These are phyloP conservation scores for Aphaenogaster floridana DNA, from an alignment of 1,140 invertebrate genomes.

Conservation along the genomic window DNA sequence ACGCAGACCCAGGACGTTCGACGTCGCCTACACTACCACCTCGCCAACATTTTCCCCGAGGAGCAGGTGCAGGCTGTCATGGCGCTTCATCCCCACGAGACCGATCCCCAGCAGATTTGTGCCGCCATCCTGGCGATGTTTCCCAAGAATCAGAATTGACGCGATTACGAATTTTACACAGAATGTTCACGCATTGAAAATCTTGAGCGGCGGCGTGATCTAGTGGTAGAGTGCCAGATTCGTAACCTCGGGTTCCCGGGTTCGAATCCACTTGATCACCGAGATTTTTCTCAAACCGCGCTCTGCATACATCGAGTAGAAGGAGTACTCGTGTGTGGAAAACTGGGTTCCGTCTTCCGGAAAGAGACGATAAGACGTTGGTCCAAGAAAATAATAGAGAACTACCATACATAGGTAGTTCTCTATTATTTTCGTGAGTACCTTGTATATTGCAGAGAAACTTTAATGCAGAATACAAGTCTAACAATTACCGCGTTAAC, in stretches of 20 bases:
- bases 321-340: too few species aligned
- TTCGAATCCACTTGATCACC: too few species aligned
- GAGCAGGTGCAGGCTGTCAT: conserved; percentile 95
- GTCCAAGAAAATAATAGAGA: background rate
- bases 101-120: conserved; percentile 95
- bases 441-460: background rate
- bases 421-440: background rate
- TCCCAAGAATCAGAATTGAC: conserved; percentile 85
- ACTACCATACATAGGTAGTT: background rate
- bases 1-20: conserved; percentile 90
- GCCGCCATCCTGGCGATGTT: conserved; percentile 93
- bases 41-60: conserved; percentile 95
- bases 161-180: background rate
- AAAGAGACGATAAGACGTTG: too few species aligned
- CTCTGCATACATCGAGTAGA: too few species aligned
- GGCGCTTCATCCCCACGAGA: conserved; percentile 94
- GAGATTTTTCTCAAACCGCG: too few species aligned
- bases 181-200: background rate
- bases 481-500: background rate
- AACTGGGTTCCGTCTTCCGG: too few species aligned
- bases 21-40: conserved; percentile 93
- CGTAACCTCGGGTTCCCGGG: too few species aligned
- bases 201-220: too few species aligned
- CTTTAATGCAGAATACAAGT: background rate
- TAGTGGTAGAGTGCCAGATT: too few species aligned